Percentiles rank a stretch among this genome's conserved stretches.
Evolutionary conservation across 2,888 invertebrate genomes (phyloP).

Genomic region (Polyploca ridens): DNA sequence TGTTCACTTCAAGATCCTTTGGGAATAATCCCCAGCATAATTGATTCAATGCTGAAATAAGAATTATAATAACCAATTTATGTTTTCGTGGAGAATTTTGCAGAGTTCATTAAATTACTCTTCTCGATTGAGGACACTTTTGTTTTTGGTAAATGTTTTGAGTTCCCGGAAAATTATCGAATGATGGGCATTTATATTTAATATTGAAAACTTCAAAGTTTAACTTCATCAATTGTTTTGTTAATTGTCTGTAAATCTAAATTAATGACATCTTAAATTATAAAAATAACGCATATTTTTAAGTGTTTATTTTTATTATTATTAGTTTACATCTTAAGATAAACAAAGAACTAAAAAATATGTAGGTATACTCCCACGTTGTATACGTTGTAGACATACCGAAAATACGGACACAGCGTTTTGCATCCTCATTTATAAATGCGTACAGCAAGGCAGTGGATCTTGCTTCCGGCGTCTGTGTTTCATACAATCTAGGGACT

Average conservation of each 20-base stretch:
- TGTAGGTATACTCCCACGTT: no score
- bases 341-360: no score
- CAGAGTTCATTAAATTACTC: constrained; percentile 14
- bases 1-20: constrained; percentile 1
- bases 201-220: neutral
- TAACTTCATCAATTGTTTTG: neutral
- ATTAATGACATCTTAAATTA: neutral
- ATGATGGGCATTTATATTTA: constrained; percentile 3
- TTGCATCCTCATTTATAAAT: no score
- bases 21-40: neutral
- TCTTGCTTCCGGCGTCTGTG: no score
- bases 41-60: constrained; percentile 7
- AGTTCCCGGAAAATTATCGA: constrained; percentile 15
- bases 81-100: constrained; percentile 10
- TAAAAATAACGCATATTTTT: no score
- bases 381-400: no score
- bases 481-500: no score
- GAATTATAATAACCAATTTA: constrained; percentile 10
- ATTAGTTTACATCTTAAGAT: no score
- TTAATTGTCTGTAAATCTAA: neutral
- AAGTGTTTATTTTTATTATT: no score
- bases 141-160: constrained; percentile 16
- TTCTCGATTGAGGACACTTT: constrained; percentile 15
- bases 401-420: no score
- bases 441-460: no score